Evolutionary conservation across 2,888 invertebrate genomes (phyloP), one percentile per base, ranked within the genome.

Genomic region (Nomada ferruginata): DNA sequence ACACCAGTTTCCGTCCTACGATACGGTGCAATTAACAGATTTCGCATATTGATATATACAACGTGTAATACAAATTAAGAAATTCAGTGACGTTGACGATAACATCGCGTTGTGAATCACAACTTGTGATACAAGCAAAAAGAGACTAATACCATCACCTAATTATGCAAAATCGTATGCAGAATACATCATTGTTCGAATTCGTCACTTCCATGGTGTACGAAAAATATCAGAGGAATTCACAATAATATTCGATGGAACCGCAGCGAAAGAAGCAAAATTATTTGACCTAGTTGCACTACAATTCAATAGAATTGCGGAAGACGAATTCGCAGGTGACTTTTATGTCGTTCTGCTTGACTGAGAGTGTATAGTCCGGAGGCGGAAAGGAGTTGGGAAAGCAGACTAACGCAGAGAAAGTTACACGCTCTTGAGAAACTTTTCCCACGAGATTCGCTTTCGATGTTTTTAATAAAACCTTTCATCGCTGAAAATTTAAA

Each of bases 391-490:
- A 84, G 88, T 86, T 87, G 90, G 87, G 90, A 91, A 91, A 90
- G 90, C 87, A 89, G 79, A 50, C 78, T 65, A 76, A 88, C 86
- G 89, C 87, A 87, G 91, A 89, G 91, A 91, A 91, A 91, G 91
- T 91, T 84, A 74, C 83, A 65, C 79, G 81, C 73, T 87, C 89
- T 83, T 82, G 85, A 86, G 87, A 89, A 90, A 90, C 88, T 90
- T 90, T 91, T 91, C 90, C 90, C 91, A 91, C 90, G 89, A 89
- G 87, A 87, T 89, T 89, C 87, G 79, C 87, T 87, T 90, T 90
- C 88, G 83, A 85, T 76, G 85, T 89, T 87, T 85, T 79, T 85
- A 85, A 88, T 83, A 76, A 82, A 84, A 82, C 81, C 63, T 75
- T 76, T 52, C 65, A 60, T 76, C 71, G 66, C 44, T 42, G 10